Evolutionary conservation across 2,797 vertebrate species (phyloP), one percentile per base, ranked within the genome.

Genomic region (Pseudochirops cupreus): DNA sequence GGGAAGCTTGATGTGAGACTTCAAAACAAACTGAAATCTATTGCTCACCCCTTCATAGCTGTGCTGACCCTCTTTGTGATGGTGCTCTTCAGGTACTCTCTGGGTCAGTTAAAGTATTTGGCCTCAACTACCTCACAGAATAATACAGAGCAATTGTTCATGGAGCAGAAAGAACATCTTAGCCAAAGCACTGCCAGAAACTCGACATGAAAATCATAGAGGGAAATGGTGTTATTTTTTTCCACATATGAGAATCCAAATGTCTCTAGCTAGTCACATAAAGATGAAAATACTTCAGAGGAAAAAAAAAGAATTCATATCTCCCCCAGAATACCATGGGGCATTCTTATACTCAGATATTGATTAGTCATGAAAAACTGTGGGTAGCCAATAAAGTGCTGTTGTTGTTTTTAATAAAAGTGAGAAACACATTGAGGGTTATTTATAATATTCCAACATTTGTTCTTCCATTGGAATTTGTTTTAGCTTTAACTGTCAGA

Each of bases 61-160:
- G 16, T 50, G 10, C 54, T 95, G 53, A 59, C 56, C 94, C 93
- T 54, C 56, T n/a, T 53, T 39, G 24, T 92, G 56, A 91, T 82
- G 14, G 74, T 94, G 33, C 56, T 91, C 74, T 56, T 55, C 3
- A 74, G 55, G 50, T 92, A 11, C 91, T 90, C 33, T 39, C 3
- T 33, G 59, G 90, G n/a, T 95, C 96, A 97, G 1, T 87, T 90
- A 90, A 92, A 90, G 12, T 56, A 56, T 94, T 52, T 94, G 92
- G 56, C 50, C 39, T 94, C 93, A 82, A 74, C 50, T 91, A 29
- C 92, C 39, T 50, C 92, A 94, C 14, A 56, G 31, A 0, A 59
- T 56, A 10, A 91, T 93, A 56, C 28, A 53, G 54, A 62, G 24
- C 39, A 39, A 33, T 31, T 89, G 50, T 74, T 91, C 91, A 6